Evolutionary conservation across 1,140 invertebrate species (phyloP).

Genomic region (Drosophila nigromelanica): DNA sequence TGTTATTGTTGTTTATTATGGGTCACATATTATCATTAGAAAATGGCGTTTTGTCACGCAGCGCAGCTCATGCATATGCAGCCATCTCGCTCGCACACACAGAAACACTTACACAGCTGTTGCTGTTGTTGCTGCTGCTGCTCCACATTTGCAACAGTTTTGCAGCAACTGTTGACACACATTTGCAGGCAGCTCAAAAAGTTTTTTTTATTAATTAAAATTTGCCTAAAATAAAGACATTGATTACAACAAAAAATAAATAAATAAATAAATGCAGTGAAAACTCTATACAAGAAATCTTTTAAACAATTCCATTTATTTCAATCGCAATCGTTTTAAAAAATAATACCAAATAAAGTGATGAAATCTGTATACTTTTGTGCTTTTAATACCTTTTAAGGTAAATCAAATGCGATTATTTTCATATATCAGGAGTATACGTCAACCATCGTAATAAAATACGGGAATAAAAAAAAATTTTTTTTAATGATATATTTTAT

Average conservation of each 20-base stretch:
- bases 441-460: too few species aligned
- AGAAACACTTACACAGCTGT: neutral
- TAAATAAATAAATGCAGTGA: too few species aligned
- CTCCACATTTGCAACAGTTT: slow-evolving; percentile 39
- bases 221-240: slow-evolving; percentile 11
- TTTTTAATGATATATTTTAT: too few species aligned
- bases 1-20: slow-evolving; percentile 64
- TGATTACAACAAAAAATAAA: slow-evolving; percentile 25
- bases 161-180: slow-evolving; percentile 36
- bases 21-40: slow-evolving; percentile 82
- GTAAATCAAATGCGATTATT: too few species aligned
- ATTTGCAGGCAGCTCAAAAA: slow-evolving; percentile 26
- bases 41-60: slow-evolving; percentile 83
- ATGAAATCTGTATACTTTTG: too few species aligned
- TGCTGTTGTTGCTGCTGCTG: slow-evolving; percentile 6
- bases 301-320: too few species aligned
- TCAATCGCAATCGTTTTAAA: too few species aligned
- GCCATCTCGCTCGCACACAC: slow-evolving; percentile 39
- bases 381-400: too few species aligned
- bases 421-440: too few species aligned
- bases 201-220: slow-evolving; percentile 45
- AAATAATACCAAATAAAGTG: too few species aligned
- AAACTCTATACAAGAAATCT: too few species aligned
- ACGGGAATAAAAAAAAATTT: too few species aligned
- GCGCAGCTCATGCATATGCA: slow-evolving; percentile 43